Evolutionary conservation across 2,888 invertebrate genomes (phyloP).

Genomic region (Drosophila mayaguana): DNA sequence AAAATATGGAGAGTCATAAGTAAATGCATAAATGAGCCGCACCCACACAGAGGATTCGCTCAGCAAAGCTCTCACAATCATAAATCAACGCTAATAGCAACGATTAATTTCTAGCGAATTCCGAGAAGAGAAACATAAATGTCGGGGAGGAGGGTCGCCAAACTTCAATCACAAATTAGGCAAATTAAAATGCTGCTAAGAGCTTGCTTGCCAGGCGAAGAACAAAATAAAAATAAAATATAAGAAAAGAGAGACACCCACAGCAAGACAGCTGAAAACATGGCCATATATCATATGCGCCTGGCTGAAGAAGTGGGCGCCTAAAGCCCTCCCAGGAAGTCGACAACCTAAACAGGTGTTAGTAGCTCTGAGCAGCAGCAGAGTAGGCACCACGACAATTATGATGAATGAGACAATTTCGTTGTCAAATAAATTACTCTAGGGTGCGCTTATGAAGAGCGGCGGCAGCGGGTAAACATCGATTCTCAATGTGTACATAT

Average conservation of each 20-base stretch:
- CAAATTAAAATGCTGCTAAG: conserved; percentile 53
- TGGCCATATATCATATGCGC: conserved; percentile 58
- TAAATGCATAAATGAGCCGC: conserved; percentile 39
- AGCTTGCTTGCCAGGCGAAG: conserved; percentile 14
- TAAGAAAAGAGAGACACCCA: not conserved
- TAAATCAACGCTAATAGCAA: conserved; percentile 73
- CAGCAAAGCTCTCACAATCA: conserved; percentile 35
- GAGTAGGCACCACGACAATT: conserved; percentile 37
- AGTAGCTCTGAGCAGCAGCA: conserved; percentile 13
- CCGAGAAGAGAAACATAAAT: conserved; percentile 25
- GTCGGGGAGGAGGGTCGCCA: conserved; percentile 5
- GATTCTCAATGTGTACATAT: conserved; percentile 48
- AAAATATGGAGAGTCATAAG: conserved; percentile 61
- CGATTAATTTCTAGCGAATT: conserved; percentile 69
- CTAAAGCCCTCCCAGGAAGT: not conserved
- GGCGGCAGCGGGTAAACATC: conserved; percentile 15
- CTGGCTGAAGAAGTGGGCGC: conserved; percentile 10
- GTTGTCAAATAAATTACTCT: conserved; percentile 26
- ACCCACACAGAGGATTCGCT: conserved; percentile 9
- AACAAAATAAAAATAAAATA: no score
- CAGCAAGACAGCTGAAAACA: conserved; percentile 32
- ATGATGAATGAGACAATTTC: conserved; percentile 62
- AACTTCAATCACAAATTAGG: conserved; percentile 56
- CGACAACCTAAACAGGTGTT: conserved; percentile 47
- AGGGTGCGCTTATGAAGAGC: not conserved